Conservation (phyloP, 1,140 invertebrate genomes). For the Leptopilina clavipes region DNA sequence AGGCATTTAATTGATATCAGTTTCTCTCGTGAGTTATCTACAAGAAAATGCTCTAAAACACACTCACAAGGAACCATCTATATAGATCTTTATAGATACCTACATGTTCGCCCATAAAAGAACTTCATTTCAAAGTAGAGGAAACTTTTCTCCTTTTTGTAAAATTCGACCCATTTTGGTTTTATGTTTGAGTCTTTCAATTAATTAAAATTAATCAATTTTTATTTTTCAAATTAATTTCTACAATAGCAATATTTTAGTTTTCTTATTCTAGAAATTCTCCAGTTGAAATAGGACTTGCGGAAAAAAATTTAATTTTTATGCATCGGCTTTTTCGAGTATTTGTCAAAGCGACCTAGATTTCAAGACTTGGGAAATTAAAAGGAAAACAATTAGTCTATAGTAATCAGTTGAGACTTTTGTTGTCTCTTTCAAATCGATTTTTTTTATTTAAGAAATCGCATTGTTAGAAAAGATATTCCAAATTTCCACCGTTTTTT, state of each 20-base stretch:
- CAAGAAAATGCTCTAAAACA: conserved; percentile 21
- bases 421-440: too few relatives aligned
- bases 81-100: background rate
- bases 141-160: background rate
- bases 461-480: background rate
- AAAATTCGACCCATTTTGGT: too few relatives aligned
- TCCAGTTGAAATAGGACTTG: too few relatives aligned
- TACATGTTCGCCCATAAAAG: background rate
- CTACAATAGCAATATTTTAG: too few relatives aligned
- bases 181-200: too few relatives aligned
- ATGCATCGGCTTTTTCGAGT: background rate
- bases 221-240: too few relatives aligned
- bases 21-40: conserved; percentile 41
- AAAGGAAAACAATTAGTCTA: conserved; percentile 6
- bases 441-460: too few relatives aligned
- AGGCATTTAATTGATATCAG: conserved; percentile 65
- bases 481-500: background rate
- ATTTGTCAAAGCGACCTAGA: background rate
- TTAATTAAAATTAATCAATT: too few relatives aligned
- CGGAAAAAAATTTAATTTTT: background rate
- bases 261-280: too few relatives aligned
- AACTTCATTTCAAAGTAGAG: background rate
- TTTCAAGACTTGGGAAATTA: background rate
- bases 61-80: conserved; percentile 11
- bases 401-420: background rate